A percentile compares a stretch with the other conserved stretches of the same genome.
phyloP scores from a whole-genome alignment of 2,797 vertebrate species.

The Phyllotis vaccarum region DNA sequence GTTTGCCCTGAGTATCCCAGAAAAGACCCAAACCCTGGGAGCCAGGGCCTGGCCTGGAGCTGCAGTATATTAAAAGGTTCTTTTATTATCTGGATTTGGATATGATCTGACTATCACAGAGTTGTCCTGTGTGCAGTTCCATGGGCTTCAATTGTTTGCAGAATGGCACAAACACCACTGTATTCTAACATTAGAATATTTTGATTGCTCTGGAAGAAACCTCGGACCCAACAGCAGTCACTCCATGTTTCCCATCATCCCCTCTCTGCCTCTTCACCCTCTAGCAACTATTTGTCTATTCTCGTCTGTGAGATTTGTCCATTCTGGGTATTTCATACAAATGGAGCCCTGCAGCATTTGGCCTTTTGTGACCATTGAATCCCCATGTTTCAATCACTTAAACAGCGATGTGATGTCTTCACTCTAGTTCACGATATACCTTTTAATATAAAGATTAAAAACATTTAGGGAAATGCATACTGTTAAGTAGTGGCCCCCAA shows the following conservation, averaged over 20 bases:
- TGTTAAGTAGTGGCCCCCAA: background rate
- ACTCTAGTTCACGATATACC: background rate
- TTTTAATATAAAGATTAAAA: background rate
- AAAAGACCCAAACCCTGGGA: background rate
- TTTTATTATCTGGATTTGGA: background rate
- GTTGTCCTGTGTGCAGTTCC: background rate
- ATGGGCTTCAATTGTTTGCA: background rate
- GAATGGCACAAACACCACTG: background rate
- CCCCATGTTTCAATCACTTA: background rate
- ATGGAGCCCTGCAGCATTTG: background rate
- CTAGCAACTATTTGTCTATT: background rate
- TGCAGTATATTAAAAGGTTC: background rate
- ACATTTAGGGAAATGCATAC: background rate
- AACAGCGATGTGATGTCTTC: background rate
- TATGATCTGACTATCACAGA: background rate
- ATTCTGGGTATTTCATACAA: background rate
- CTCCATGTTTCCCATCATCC: background rate
- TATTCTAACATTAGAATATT: background rate
- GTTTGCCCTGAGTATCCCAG: background rate
- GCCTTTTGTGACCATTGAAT: background rate
- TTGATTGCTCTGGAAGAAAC: constrained; percentile 1
- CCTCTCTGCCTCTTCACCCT: background rate
- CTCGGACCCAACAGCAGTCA: background rate
- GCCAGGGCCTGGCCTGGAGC: background rate
- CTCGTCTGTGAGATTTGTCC: background rate